Base-by-base conservation (phyloP, 1,140 invertebrate genomes). In the Saccostrea cuccullata region DNA sequence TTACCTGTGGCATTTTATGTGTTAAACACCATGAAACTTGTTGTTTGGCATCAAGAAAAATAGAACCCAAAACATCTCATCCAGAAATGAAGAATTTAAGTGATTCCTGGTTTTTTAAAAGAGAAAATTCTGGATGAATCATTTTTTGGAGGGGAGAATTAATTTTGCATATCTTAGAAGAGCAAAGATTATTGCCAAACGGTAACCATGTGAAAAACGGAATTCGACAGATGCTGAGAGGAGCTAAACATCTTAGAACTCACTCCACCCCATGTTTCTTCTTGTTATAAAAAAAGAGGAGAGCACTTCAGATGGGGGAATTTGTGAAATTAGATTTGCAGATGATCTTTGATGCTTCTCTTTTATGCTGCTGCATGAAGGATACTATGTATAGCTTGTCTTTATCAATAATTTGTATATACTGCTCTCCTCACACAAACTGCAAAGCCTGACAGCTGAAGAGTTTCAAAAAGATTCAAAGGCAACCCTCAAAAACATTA, bases 401-500 rank as follows among this genome's bases (percentile, higher is more conserved):
- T 77, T 77, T 77, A 77, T 77, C 70, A 77, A 77, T 77, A 77
- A 77, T 77, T 77, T 77, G 70, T 77, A 77, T 77, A 77, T 77
- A 30, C 70, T 77, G 70, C 70, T 77, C 26, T 77, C 70, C 26
- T 77, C 70, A 77, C 70, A 23, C 70, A 36, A 77, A 77, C 70
- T 77, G 70, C 70, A 77, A 26, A 77, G 70, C 26, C 70, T 77
- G 70, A 77, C 70, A 77, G 70, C 70, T 77, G 70, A 77, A 77
- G 70, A 26, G 70, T 77, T 77, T 77, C 70, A 77, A 77, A 77
- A 77, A 77, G 70, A 77, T 36, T 77, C 70, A 77, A 77, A 77
- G 70, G 70, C 23, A 77, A 77, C 23, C 70, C 26, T 77, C 70
- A 30, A 77, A 77, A 77, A 77, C 70, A 77, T 77, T 77, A 77